A percentile compares a stretch with the other conserved stretches of the same genome.
Conservation (phyloP, 2,113 vertebrate genomes). For the Paradisaea rubra region DNA sequence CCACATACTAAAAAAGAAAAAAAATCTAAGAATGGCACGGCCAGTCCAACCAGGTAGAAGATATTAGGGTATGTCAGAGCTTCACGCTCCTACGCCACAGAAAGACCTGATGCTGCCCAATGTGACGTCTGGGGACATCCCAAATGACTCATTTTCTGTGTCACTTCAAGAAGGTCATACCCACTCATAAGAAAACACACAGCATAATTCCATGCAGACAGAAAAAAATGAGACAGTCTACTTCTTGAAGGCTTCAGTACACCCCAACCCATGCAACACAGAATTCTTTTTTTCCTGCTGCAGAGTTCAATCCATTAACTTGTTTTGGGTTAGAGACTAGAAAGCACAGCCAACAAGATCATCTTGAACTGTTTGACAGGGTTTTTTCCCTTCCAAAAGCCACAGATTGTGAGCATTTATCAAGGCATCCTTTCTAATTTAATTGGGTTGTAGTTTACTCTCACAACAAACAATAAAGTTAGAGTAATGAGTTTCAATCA, state of each 20-base stretch:
- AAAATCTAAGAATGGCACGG: background rate
- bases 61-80: background rate
- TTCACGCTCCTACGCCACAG: background rate
- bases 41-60: background rate
- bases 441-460: conserved; percentile 63
- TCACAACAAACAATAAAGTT: conserved; percentile 68
- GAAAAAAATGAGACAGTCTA: background rate
- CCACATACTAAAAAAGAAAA: background rate
- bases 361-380: background rate
- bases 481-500: conserved; percentile 65
- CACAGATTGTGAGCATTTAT: background rate
- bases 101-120: background rate
- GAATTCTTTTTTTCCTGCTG: background rate
- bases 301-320: background rate
- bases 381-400: background rate
- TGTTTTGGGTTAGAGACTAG: background rate
- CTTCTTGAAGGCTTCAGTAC: background rate
- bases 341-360: background rate
- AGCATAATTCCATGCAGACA: background rate
- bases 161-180: background rate
- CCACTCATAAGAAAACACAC: background rate
- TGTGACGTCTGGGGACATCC: background rate
- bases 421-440: conserved; percentile 45
- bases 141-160: background rate
- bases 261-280: background rate